Evolutionary conservation across 2,797 vertebrate species (phyloP).

Genomic region (Monodelphis domestica): DNA sequence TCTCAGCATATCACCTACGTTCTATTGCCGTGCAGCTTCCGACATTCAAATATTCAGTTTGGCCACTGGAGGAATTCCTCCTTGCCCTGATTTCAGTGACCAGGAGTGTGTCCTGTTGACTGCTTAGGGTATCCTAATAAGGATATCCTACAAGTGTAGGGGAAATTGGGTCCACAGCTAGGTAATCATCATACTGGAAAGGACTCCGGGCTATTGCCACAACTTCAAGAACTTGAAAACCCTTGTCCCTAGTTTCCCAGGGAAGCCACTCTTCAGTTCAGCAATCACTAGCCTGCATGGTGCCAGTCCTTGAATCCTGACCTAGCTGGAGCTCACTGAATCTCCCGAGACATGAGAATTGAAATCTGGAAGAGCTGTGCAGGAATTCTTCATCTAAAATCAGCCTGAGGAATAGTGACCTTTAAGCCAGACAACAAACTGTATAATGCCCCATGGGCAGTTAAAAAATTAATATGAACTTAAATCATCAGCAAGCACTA

Average conservation of each 20-base stretch:
- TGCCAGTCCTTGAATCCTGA: neutral
- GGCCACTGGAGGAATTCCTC: neutral
- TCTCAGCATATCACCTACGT: neutral
- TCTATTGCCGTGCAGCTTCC: neutral
- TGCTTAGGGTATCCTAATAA: neutral
- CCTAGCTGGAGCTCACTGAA: neutral
- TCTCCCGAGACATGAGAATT: neutral
- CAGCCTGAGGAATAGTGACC: neutral
- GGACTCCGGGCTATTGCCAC: neutral
- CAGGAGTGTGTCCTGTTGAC: neutral
- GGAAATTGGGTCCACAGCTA: neutral
- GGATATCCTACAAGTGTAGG: neutral
- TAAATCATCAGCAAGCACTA: neutral
- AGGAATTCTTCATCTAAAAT: neutral
- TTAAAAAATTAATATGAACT: neutral
- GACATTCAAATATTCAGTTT: neutral
- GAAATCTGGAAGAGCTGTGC: neutral
- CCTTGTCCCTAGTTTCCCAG: neutral
- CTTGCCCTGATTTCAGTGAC: neutral
- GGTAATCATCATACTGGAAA: neutral
- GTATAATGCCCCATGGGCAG: neutral
- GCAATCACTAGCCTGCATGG: neutral
- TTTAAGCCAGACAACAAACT: neutral
- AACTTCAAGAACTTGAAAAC: neutral
- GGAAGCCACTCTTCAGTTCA: neutral